Evolutionary conservation across 2,888 invertebrate genomes (phyloP), one percentile per base, ranked within the genome.

Genomic region (Epirrhoe tristata): DNA sequence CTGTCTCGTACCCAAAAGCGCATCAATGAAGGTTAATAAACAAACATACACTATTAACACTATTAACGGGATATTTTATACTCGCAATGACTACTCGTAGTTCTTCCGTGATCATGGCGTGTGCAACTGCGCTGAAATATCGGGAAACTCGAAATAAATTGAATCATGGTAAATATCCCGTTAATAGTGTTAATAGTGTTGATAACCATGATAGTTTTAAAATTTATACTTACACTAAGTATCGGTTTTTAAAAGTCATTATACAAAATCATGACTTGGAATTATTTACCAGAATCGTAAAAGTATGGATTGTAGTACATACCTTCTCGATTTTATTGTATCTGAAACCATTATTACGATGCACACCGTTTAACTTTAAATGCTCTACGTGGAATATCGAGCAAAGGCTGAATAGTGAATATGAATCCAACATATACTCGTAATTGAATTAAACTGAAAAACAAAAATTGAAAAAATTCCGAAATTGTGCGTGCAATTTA

Each of bases 301-400:
- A 48, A 16, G 16, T 48, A 14, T 14, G 79, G 77, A 75, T 43
- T 12, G 12, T 43, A 24, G 71, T 71, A 69, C 24, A 36, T 6
- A 14, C 16, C 12, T 14, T 43, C 74, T 77, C 77, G 79, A 76
- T 83, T 86, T 84, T 83, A 86, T 87, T 87, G 83, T 87, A 83
- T 81, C 81, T 83, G 80, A 77, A 73, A 81, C 82, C 83, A 84
- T 88, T 86, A 83, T 71, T 71, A 58, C 85, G 86, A 83, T 81
- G 84, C 87, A 85, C 83, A 77, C 80, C 86, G 86, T 85, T 88
- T 80, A 85, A 85, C 85, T 76, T 81, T 80, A 85, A 87, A 85
- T 84, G 31, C 57, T 39, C 14, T 64, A 43, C 53, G 50, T 39
- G 32, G 59, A 57, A 63, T 52, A 67, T 56, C 63, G 46, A 60